Base-by-base conservation (phyloP, 2,113 vertebrate species). In the Rhea pennata region DNA sequence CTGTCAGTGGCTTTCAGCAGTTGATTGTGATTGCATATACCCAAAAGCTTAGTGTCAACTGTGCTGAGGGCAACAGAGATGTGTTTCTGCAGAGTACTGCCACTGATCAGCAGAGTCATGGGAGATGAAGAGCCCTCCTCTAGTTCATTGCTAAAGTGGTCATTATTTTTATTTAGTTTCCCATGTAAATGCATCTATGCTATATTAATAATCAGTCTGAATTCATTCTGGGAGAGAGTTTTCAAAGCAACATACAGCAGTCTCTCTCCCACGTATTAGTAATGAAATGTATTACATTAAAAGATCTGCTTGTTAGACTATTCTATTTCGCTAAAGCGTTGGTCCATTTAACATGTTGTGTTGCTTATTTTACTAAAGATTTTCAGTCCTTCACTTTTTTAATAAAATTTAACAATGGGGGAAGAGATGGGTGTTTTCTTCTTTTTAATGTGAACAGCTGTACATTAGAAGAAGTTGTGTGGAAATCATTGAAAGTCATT, bases 141-240 rank as follows among this genome's bases (percentile, higher is more conserved):
- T 26, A 40, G 69, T 75, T 95, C 89, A 40, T 62, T 91, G 92
- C 77, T 92, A 95, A 91, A 95, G 93, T 88, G 70, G 77, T 82
- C 89, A 56, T 89, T 96, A 92, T 93, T 94, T 96, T 94, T 93
- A 88, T 88, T 93, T 92, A 92, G 69, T 86, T 94, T 75, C 59
- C 59, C 85, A 95, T 86, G 92, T 94, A 78, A 89, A 88, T 0
- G 11, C 65, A 82, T 87, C 70, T 53, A 39, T 75, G 73, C 73
- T 92, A 74, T 85, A 78, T 54, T 96, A 90, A 85, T 84, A 84
- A 95, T 90, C 80, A 95, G 59, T 69, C 67, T 88, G 92, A 93
- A 95, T 95, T 94, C 93, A 91, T 95, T 92, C 83, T 65, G 29
- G 53, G 70, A 90, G 77, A 54, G 46, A 61, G 74, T 87, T 95